Base-by-base conservation (phyloP, 2,113 vertebrate genomes). In the Xenus cinereus region DNA sequence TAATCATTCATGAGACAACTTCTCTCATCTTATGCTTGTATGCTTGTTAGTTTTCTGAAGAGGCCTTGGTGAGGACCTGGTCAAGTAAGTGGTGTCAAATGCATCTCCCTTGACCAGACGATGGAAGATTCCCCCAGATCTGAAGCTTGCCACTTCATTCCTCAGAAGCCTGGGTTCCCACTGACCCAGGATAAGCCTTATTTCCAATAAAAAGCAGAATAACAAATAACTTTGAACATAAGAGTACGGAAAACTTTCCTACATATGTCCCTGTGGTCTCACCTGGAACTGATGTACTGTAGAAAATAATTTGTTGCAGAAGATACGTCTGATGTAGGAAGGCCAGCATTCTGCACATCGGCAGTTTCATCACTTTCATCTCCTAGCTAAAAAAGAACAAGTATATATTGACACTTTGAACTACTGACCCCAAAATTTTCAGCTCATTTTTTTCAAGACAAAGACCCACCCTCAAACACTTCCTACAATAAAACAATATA, bases 221-320 rank as follows among this genome's bases (percentile, higher is more conserved):
- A 48, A 27, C 35, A 75, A 74, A 18, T 5, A 33, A 72, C 28
- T 53, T 10, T 72, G 13, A 59, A 22, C 33, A 68, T 32, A 82
- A 76, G 10, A 78, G 4, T 7, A 63, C 57, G 28, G 7, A 63
- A 46, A 62, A 48, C 20, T 60, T 18, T 37, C 53, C 37, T 30
- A 4, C 0, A 73, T 6, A 19, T 56, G 46, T 67, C 45, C n/a
- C 37, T 66, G 66, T 4, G 43, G 43, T 37, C 96, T 95, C 96
- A 99, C 99, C 99, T 99, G 98, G 99, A 98, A 94, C 98, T 99
- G 98, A 99, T 99, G 95, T 99, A 99, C 96, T 99, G 99, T 59
- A 99, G 98, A 92, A 99, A 99, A 95, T 99, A 99, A 97, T 99
- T 99, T 62, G 99, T 99, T 27, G 98, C 98, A 33, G 98, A 93